Evolutionary conservation across 2,113 vertebrate genomes (phyloP).

Genomic region (Panthera tigris): DNA sequence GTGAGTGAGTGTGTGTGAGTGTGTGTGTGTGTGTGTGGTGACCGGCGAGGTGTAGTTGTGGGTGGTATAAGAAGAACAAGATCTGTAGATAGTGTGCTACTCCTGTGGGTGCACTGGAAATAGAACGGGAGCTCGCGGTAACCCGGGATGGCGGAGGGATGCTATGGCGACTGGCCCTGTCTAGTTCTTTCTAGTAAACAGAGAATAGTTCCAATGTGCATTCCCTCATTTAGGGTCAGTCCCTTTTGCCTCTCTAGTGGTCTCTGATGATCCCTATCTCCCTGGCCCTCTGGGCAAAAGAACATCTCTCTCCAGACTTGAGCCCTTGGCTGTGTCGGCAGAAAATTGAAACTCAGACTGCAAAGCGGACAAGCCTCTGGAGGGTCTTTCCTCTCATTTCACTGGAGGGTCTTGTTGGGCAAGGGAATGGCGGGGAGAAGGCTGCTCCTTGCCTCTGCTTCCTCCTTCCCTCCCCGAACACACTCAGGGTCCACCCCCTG

Average conservation of each 20-base stretch:
- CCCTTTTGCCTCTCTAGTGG: background rate
- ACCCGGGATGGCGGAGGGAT: background rate
- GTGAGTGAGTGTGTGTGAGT: background rate
- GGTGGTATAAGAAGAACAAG: background rate
- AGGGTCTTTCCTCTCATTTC: too few species aligned
- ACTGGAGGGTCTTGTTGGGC: background rate
- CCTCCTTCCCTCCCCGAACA: background rate
- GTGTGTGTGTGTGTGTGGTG: background rate
- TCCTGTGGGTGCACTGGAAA: background rate
- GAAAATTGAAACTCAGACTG: background rate
- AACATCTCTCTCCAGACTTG: background rate
- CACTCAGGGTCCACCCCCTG: too few species aligned
- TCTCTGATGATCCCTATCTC: background rate
- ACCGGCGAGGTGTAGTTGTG: background rate
- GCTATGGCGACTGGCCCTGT: background rate
- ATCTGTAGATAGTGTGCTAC: background rate
- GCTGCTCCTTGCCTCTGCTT: background rate
- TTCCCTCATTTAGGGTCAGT: background rate
- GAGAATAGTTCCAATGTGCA: background rate
- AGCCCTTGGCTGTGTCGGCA: background rate
- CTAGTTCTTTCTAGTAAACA: background rate
- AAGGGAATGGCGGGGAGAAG: too few species aligned
- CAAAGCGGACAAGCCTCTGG: background rate
- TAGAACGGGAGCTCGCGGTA: background rate
- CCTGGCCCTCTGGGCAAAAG: background rate